phyloP scores from a whole-genome alignment of 2,888 invertebrate genomes.

The Geotrupes spiniger region DNA sequence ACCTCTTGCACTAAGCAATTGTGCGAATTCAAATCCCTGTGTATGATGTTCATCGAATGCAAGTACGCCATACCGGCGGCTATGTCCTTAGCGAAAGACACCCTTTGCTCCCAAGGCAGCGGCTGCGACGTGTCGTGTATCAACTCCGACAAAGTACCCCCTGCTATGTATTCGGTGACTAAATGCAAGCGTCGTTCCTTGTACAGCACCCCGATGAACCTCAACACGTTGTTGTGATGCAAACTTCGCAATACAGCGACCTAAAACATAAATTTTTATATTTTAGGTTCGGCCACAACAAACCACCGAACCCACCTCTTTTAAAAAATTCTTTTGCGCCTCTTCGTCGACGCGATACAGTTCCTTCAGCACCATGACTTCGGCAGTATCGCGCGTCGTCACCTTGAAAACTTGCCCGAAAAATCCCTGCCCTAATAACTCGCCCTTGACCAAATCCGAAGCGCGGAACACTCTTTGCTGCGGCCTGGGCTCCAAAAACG shows the following conservation, averaged over 20 bases:
- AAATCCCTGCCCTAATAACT: constrained; percentile 88
- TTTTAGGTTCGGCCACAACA: neutral
- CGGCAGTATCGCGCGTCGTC: constrained; percentile 84
- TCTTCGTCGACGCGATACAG: constrained; percentile 88
- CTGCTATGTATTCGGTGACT: constrained; percentile 89
- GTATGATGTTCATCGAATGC: constrained; percentile 92
- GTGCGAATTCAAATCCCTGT: constrained; percentile 91
- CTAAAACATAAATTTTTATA: constrained; percentile 45
- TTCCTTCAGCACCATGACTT: constrained; percentile 95
- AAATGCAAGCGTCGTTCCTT: constrained; percentile 88
- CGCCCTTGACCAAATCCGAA: constrained; percentile 85
- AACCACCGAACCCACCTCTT: constrained; percentile 67
- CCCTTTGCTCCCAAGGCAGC: constrained; percentile 77
- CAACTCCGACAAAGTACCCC: constrained; percentile 84
- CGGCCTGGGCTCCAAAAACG: constrained; percentile 70
- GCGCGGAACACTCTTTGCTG: constrained; percentile 81
- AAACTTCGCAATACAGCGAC: constrained; percentile 89
- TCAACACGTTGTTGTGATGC: constrained; percentile 84
- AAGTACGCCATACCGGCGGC: constrained; percentile 92
- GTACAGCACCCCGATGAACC: constrained; percentile 90
- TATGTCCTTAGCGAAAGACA: constrained; percentile 86
- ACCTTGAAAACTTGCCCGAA: constrained; percentile 92
- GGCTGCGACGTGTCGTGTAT: constrained; percentile 70
- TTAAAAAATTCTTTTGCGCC: constrained; percentile 90
- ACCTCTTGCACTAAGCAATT: constrained; percentile 89